Base-by-base conservation (phyloP, 1,140 invertebrate species). In the Drosophila bipectinata region DNA sequence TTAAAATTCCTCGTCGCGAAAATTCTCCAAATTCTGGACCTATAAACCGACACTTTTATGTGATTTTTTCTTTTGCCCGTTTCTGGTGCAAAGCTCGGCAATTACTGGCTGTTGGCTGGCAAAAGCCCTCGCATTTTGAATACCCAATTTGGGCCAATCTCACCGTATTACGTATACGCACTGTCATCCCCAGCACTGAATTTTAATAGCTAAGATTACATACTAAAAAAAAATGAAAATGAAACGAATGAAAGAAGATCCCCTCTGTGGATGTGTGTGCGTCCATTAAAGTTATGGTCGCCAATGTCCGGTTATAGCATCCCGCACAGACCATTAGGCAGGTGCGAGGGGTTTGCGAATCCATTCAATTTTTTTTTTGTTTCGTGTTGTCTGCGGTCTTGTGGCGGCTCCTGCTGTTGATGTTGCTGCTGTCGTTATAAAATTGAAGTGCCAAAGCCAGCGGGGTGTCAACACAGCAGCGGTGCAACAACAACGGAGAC, bases 371-470 rank as follows among this genome's bases (percentile, higher is more conserved):
- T 8, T 32, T 32, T 37, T 37, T 37, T 37, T 37, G 24, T 14
- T 26, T 24, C 18, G 15, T 21, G 32, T 51, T 51, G 26, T 26
- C 12, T 49, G 6, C 34, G 32, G 49, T 61, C 32, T 24, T 72
- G 61, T 45, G 49, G 24, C 52, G 18, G 44, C 34, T 60, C 37
- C 28, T 48, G 34, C 24, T 63, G 48, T 28, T 44, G 67, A 41
- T 56, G 68, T 45, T 58, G 64, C 41, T 63, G 51, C 56, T 66
- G 63, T 83, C 79, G 69, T 69, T 85, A 71, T 69, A 78, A 87
- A 88, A 88, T 88, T 87, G 82, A 87, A 87, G 82, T 87, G 82
- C 48, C 72, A 87, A 79, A 76, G 82, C 79, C 83, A 79, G 82
- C 82, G 75, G 79, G 82, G 60, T 77, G 77, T 80, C 79, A 83